These are phyloP conservation scores for Pristionchus mayeri DNA, from an alignment of 2,888 invertebrate genomes.

Conservation along the genomic window DNA sequence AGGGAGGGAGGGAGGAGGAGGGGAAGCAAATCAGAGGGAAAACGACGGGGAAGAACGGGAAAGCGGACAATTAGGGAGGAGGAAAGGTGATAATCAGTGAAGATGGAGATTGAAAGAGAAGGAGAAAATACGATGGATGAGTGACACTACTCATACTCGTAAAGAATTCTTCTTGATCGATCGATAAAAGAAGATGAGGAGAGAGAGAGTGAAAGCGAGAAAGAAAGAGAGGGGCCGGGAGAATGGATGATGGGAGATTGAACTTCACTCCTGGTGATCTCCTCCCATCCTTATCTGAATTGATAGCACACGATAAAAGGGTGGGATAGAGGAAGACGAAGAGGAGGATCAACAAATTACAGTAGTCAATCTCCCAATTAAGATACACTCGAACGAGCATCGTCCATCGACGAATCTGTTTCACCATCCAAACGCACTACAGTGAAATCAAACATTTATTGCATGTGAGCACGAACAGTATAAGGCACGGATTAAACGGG, in stretches of 20 bases:
- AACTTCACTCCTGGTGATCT: constrained; percentile 32
- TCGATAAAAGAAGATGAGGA: neutral
- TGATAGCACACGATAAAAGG: neutral
- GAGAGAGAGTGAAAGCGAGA: neutral
- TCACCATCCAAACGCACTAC: neutral
- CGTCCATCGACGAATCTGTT: neutral
- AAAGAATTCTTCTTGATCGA: neutral
- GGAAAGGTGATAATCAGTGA: neutral
- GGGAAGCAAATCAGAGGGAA: constrained; percentile 4
- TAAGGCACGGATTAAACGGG: constrained; percentile 19
- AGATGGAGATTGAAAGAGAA: neutral
- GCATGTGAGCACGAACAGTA: neutral
- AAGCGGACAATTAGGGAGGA: neutral
- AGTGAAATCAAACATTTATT: neutral
- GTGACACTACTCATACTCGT: neutral
- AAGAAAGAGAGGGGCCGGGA: neutral
- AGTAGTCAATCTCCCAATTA: neutral
- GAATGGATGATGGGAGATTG: neutral
- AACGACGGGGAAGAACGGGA: neutral
- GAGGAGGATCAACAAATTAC: neutral
- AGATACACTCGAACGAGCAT: constrained; percentile 1
- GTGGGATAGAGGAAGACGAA: neutral
- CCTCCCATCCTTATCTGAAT: neutral
- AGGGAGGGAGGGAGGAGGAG: constrained; percentile 14
- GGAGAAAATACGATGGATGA: neutral